Evolutionary conservation across 2,888 invertebrate species (phyloP).

Genomic region (Rhogogaster chlorosoma): DNA sequence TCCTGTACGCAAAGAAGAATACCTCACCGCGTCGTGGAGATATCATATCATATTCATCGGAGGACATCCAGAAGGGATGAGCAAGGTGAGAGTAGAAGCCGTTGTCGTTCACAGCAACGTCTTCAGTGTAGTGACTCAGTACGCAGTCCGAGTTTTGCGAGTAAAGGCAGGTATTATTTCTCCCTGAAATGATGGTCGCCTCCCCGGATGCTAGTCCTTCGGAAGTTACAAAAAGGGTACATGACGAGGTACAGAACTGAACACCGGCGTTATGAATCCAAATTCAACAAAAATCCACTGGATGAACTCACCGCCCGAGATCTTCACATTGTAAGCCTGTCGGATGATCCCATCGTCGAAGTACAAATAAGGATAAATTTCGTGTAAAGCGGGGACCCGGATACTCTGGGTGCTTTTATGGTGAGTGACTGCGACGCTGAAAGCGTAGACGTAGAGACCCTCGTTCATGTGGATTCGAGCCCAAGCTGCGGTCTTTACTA

Average conservation of each 20-base stretch:
- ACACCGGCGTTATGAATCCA: too few species aligned
- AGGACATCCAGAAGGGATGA: constrained; percentile 84
- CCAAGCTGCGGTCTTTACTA: constrained; percentile 81
- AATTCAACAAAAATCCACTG: background rate
- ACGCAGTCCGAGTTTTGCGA: constrained; percentile 79
- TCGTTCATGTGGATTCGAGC: constrained; percentile 82
- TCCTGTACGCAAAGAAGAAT: constrained; percentile 84
- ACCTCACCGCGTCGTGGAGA: constrained; percentile 83
- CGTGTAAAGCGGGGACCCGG: constrained; percentile 84
- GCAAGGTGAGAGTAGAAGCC: constrained; percentile 82
- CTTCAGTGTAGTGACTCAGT: constrained; percentile 87
- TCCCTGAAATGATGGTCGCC: constrained; percentile 80
- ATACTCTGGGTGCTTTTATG: constrained; percentile 81
- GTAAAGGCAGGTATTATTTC: constrained; percentile 80
- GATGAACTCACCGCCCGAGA: constrained; percentile 18
- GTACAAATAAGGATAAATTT: constrained; percentile 84
- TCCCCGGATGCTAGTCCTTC: constrained; percentile 65
- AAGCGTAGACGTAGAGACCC: constrained; percentile 82
- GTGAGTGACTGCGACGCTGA: constrained; percentile 82
- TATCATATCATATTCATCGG: constrained; percentile 78
- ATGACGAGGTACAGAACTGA: background rate
- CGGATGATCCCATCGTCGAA: constrained; percentile 81
- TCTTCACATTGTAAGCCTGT: constrained; percentile 56
- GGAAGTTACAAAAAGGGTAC: background rate
- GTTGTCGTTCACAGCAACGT: constrained; percentile 84